These are phyloP conservation scores for Orgyia antiqua DNA, from an alignment of 2,888 invertebrate genomes.

Conservation along the genomic window DNA sequence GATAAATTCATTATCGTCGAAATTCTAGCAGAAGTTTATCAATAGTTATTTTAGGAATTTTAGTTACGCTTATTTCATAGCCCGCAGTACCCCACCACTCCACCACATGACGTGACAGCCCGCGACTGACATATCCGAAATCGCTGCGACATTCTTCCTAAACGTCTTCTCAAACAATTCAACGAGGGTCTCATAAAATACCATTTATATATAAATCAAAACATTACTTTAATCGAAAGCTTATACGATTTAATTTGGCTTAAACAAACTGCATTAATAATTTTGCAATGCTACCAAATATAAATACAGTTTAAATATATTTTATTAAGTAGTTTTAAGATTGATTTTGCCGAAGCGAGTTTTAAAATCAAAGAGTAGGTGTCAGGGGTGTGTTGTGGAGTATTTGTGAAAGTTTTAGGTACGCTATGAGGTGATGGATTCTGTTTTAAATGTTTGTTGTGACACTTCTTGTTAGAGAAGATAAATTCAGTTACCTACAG, in stretches of 20 bases:
- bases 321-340: slow-evolving; percentile 24
- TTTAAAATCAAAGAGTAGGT: slow-evolving; percentile 7
- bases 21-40: too few species aligned
- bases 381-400: slow-evolving; percentile 24
- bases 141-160: slow-evolving; percentile 68
- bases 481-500: neutral
- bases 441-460: slow-evolving; percentile 59
- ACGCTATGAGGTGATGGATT: slow-evolving; percentile 51
- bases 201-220: slow-evolving; percentile 4
- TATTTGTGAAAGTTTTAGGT: slow-evolving; percentile 43
- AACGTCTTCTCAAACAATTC: slow-evolving; percentile 60
- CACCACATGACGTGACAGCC: slow-evolving; percentile 55
- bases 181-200: slow-evolving; percentile 40
- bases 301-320: slow-evolving; percentile 8
- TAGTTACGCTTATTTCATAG: slow-evolving; percentile 32
- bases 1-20: too few species aligned
- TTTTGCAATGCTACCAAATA: slow-evolving; percentile 11
- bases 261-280: slow-evolving; percentile 3
- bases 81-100: slow-evolving; percentile 35
- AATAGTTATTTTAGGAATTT: too few species aligned
- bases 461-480: slow-evolving; percentile 30
- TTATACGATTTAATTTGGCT: slow-evolving; percentile 3
- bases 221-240: neutral
- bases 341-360: slow-evolving; percentile 22
- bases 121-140: slow-evolving; percentile 69